Evolutionary conservation across 2,888 invertebrate species (phyloP), one percentile per base, ranked within the genome.

Genomic region (Dynastes maya): DNA sequence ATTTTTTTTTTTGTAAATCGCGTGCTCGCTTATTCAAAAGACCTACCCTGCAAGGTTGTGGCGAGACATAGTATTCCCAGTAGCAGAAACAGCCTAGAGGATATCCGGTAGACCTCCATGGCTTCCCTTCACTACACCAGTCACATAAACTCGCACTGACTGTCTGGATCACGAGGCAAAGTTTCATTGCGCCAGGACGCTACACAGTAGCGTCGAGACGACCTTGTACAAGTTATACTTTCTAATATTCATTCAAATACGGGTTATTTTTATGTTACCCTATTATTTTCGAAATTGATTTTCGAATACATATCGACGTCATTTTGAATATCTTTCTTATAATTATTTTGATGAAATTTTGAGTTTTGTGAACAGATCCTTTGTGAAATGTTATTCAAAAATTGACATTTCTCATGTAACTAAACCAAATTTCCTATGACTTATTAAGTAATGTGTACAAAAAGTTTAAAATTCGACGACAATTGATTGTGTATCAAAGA

Each of bases 1-100:
- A 27, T 49, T 49, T 68, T 68, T 40, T 55, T 29, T 51, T 32
- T 32, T 32, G 32, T 37, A 32, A 74, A 37, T 16, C 16, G 11
- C 16, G 29, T 45, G 5, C 6, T 2, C 53, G 11, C 0, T 51
- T 51, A 6, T 8, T 51, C 13, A 55, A 72, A 68, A 49, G 32
- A 90, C 90, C 88, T 89, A 91, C 91, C 90, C 88, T 90, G 90
- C 89, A 91, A 90, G 90, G 90, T 87, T 87, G 89, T 87, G 89
- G 89, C 89, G 89, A 91, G 89, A 86, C 90, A 89, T 86, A 89
- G 85, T 85, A 91, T 87, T 88, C 90, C 89, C 89, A 91, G 89
- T 88, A 90, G 89, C 87, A 89, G 87, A 87, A 90, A 86, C 85
- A 89, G 88, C 89, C 90, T 89, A 89, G 90, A 89, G 89, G 90